Conservation (phyloP, 2,888 invertebrate genomes). For the Pyralis farinalis region DNA sequence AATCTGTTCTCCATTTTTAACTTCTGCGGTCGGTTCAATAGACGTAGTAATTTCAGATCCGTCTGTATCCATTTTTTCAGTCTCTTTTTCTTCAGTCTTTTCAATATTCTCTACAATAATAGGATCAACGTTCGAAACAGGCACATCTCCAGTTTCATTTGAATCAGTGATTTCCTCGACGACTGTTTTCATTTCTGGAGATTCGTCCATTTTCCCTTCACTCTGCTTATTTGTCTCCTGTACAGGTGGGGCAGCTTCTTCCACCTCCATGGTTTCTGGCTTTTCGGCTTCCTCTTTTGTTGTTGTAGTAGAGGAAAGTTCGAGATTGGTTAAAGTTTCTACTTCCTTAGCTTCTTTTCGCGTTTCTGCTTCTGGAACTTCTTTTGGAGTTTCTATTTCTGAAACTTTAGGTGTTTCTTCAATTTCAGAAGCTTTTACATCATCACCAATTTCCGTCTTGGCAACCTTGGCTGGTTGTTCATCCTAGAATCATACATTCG, state of each 20-base stretch:
- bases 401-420: conserved; percentile 9
- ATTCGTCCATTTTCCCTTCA: conserved; percentile 19
- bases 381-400: conserved; percentile 8
- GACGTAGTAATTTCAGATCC: conserved; percentile 23
- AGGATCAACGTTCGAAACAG: conserved; percentile 39
- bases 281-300: conserved; percentile 24
- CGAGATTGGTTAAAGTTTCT: conserved; percentile 9
- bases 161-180: conserved; percentile 44
- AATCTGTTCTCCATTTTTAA: conserved; percentile 25
- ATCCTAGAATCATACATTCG: conserved; percentile 39
- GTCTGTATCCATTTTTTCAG: conserved; percentile 47
- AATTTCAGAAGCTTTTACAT: conserved; percentile 41
- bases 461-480: conserved; percentile 77
- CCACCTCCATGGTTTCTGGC: conserved; percentile 51
- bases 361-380: conserved; percentile 11
- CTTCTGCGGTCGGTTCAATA: conserved; percentile 29
- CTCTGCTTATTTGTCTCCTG: conserved; percentile 20
- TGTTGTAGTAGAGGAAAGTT: conserved; percentile 11
- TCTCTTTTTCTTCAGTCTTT: conserved; percentile 45
- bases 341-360: conserved; percentile 14
- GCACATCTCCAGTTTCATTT: conserved; percentile 32
- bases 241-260: conserved; percentile 29
- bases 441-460: conserved; percentile 66
- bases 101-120: conserved; percentile 41
- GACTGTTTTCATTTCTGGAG: conserved; percentile 21